Conservation (phyloP, 2,113 vertebrate species). For the Xenopus tropicalis region UCB_Xtro_10.0 CM004450.2:83941001-83941500, state of each 20-base stretch:
- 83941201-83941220: slow-evolving; percentile 2
- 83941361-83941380: slow-evolving; percentile 1
- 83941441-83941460: no score
- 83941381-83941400: neutral
- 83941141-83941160: slow-evolving; percentile 7
- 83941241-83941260: neutral
- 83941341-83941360: neutral
- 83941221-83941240: neutral
- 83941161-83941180: slow-evolving; percentile 5
- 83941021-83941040: neutral
- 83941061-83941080: neutral
- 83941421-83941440: neutral
- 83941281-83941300: neutral
- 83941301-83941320: neutral
- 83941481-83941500: no score
- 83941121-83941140: neutral
- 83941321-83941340: neutral
- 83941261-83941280: neutral
- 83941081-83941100: neutral
- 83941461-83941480: no score
- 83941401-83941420: neutral
- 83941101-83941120: neutral
- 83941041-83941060: neutral
- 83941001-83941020: neutral
- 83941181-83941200: slow-evolving; percentile 17